phyloP scores from a whole-genome alignment of 2,113 vertebrate genomes.

The Takifugu bimaculatus region DNA sequence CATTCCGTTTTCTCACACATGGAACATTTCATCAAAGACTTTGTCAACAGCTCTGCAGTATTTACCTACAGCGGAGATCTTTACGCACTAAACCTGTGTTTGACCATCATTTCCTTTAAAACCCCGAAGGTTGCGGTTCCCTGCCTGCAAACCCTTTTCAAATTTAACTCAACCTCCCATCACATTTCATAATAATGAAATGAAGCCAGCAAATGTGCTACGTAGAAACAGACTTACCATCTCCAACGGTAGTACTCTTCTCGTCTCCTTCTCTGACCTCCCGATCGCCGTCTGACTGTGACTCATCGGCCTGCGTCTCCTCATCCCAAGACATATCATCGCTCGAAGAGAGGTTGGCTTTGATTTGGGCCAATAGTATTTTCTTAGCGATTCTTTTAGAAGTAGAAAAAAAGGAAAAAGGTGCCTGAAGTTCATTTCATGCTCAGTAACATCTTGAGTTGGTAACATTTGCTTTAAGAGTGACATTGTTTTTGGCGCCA shows the following conservation, averaged over 20 bases:
- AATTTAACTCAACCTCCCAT: no score
- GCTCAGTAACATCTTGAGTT: constrained; percentile 31
- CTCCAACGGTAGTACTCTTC: constrained; percentile 44
- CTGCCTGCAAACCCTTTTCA: no score
- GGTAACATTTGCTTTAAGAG: not conserved
- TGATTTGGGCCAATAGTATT: constrained; percentile 98
- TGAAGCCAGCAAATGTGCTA: not conserved
- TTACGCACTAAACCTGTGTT: no score
- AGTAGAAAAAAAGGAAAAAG: constrained; percentile 63
- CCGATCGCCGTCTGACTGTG: constrained; percentile 68
- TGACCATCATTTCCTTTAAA: no score
- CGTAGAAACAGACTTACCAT: constrained; percentile 72
- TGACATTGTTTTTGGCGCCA: not conserved
- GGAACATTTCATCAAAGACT: not conserved
- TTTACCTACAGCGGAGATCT: not conserved
- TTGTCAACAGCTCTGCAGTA: not conserved
- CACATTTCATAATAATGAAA: not conserved
- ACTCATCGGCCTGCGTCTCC: constrained; percentile 61
- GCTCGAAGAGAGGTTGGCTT: constrained; percentile 88
- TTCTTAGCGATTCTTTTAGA: constrained; percentile 97
- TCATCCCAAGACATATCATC: constrained; percentile 83
- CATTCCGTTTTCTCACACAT: not conserved
- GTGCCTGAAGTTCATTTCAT: constrained; percentile 60
- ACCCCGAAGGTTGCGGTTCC: no score
- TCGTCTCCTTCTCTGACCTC: constrained; percentile 60